Percentiles rank a stretch among this genome's conserved stretches.
phyloP scores from a whole-genome alignment of 1,140 invertebrate genomes.

The Potamilus streckersoni region DNA sequence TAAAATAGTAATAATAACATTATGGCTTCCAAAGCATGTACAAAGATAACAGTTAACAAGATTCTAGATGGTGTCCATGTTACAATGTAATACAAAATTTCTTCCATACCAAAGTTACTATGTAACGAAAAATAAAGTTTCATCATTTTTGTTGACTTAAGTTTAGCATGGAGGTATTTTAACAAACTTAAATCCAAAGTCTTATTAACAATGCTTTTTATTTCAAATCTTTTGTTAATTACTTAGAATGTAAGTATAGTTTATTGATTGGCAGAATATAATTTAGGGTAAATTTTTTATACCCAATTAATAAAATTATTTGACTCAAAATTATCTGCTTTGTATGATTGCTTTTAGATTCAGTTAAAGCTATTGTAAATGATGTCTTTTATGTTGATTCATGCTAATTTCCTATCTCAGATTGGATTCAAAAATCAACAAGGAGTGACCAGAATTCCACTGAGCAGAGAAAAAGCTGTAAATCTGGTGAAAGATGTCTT shows the following conservation, averaged over 20 bases:
- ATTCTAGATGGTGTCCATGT: too few relatives aligned
- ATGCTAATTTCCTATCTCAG: neutral
- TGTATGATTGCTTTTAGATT: neutral
- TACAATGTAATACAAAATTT: too few relatives aligned
- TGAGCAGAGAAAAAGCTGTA: conserved; percentile 23
- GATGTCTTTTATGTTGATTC: neutral
- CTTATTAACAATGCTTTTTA: too few relatives aligned
- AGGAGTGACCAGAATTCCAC: neutral
- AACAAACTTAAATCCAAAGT: too few relatives aligned
- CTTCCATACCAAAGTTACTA: too few relatives aligned
- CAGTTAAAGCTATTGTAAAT: neutral
- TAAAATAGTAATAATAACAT: too few relatives aligned
- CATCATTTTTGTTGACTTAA: too few relatives aligned
- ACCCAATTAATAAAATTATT: neutral
- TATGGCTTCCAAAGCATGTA: too few relatives aligned
- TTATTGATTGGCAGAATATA: neutral
- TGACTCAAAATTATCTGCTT: neutral
- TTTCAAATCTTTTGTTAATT: too few relatives aligned
- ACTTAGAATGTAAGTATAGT: neutral
- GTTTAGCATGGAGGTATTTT: too few relatives aligned
- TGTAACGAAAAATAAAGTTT: too few relatives aligned
- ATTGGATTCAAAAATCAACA: conserved; percentile 30
- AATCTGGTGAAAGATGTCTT: conserved; percentile 27
- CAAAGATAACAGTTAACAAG: too few relatives aligned
- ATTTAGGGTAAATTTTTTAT: neutral